Evolutionary conservation across 2,888 invertebrate species (phyloP), one percentile per base, ranked within the genome.

Genomic region (Pterostichus madidus): DNA sequence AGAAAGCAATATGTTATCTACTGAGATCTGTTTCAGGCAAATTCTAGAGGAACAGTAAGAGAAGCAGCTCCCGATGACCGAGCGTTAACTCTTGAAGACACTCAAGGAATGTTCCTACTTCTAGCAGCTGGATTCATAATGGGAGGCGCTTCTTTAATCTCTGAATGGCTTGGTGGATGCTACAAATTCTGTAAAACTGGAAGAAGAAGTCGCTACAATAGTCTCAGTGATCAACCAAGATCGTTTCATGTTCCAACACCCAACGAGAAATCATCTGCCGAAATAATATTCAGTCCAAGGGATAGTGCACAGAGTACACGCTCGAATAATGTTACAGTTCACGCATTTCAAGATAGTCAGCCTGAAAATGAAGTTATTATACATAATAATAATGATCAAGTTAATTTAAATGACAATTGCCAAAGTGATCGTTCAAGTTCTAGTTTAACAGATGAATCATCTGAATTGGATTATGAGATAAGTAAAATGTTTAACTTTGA

Each of bases 31-130:
- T 24, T 88, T 84, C 86, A 93, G 92, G 92, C 91, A 0, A 90
- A 88, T 64, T 85, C 88, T 11, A 91, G 90, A 5, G 91, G 90
- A 1, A 87, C 87, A 15, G 86, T 89, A 0, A 84, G 93, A 24
- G 91, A 90, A 17, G 85, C 89, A 7, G 88, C 90, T 53, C 91
- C 92, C 31, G 94, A 94, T 88, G 96, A 96, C 87, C 92, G 95
- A 84, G 94, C 94, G 24, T 88, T 96, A n/a, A 94, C 94, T 0
- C 90, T 96, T 39, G 95, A 95, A 86, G 96, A 96, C 84, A 95
- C 95, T 0, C 95, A 95, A 89, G 96, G 96, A 8, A 96, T 96
- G 95, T 96, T 96, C 87, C 89, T 96, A 2, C 90, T 96, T 0
- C 90, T 96, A 85, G 94, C 91, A 5, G 92, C 93, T 56, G 96